These are phyloP conservation scores for Psilopsiagon aurifrons DNA, from an alignment of 2,113 vertebrate genomes.

Conservation along the genomic window DNA sequence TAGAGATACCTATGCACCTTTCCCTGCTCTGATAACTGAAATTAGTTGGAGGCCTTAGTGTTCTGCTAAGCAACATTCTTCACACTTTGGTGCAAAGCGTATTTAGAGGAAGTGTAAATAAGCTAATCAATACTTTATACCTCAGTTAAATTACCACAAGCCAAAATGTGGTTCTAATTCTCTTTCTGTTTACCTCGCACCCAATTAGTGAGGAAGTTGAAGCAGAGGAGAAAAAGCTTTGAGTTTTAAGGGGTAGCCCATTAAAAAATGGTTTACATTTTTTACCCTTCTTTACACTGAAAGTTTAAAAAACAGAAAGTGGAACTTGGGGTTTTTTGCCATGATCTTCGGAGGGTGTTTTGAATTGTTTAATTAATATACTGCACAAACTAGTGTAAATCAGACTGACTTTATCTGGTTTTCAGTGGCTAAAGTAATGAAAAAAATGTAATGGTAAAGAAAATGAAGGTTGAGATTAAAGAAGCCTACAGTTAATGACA, in stretches of 20 bases:
- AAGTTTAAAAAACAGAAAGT: neutral
- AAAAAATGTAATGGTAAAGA: conserved; percentile 49
- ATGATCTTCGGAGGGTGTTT: conserved; percentile 19
- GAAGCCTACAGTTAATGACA: conserved; percentile 70
- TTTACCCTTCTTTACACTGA: neutral
- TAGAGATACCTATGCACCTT: neutral
- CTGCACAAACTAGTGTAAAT: conserved; percentile 31
- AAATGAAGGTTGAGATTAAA: conserved; percentile 75
- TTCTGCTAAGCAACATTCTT: neutral
- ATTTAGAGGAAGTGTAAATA: neutral
- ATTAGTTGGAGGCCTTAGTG: neutral
- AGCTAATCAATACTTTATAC: conserved; percentile 4
- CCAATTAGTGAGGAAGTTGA: neutral
- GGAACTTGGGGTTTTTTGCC: neutral
- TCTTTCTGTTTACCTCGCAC: conserved; percentile 12
- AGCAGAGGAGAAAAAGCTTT: neutral
- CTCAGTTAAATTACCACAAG: neutral
- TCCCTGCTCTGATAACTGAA: neutral
- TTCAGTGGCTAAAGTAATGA: conserved; percentile 24
- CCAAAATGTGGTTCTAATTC: neutral
- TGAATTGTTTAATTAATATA: conserved; percentile 60
- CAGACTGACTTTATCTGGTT: conserved; percentile 48
- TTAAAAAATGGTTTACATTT: neutral
- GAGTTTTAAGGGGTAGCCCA: neutral
- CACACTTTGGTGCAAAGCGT: neutral